These are phyloP conservation scores for Scaptomyza tumidula DNA, from an alignment of 2,888 invertebrate genomes.

Conservation along the genomic window DNA sequence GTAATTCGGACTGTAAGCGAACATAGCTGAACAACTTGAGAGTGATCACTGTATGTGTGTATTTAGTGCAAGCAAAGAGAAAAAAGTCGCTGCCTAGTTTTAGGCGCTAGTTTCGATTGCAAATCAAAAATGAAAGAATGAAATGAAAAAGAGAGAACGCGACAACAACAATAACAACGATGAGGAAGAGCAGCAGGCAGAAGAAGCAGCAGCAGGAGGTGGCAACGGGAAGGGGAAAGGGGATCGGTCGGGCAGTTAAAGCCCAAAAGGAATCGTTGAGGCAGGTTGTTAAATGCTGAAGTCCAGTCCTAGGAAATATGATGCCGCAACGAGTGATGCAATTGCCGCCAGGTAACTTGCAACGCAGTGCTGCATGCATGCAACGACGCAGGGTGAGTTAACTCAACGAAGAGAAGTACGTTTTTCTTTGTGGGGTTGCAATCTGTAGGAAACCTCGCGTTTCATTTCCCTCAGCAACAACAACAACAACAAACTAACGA, in stretches of 20 bases:
- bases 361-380: neutral
- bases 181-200: neutral
- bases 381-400: constrained; percentile 7
- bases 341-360: constrained; percentile 17
- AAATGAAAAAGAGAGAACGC: neutral
- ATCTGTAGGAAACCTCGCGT: constrained; percentile 19
- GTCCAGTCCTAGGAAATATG: constrained; percentile 73
- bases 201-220: neutral
- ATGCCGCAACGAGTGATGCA: constrained; percentile 65
- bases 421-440: neutral
- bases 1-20: too few relatives aligned
- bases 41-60: neutral
- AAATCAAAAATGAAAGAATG: constrained; percentile 28
- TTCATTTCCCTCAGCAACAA: neutral
- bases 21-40: neutral
- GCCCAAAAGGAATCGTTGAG: constrained; percentile 40
- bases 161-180: neutral
- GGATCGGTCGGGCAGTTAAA: neutral
- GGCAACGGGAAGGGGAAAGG: neutral
- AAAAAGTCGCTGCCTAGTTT: constrained; percentile 68
- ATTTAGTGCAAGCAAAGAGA: constrained; percentile 20
- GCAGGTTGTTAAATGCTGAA: constrained; percentile 51
- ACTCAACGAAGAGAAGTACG: neutral
- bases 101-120: constrained; percentile 30
- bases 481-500: neutral